Percentiles rank a stretch among this genome's conserved stretches.
These are phyloP conservation scores for Spinus olivaceus DNA, from an alignment of 2,797 vertebrate species.

Conservation along the genomic window DNA sequence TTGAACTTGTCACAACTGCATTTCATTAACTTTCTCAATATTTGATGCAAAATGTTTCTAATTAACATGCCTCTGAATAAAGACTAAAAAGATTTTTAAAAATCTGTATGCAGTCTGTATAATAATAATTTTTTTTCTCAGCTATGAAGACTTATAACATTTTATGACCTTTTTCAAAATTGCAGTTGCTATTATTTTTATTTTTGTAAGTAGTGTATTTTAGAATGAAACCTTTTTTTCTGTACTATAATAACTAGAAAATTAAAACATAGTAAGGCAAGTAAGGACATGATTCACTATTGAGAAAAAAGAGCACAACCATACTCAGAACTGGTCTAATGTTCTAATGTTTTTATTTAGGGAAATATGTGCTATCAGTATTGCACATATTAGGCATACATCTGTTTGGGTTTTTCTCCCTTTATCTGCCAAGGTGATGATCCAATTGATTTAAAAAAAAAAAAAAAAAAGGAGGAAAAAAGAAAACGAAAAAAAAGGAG, in stretches of 20 bases:
- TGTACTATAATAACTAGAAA: neutral
- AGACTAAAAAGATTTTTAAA: neutral
- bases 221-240: neutral
- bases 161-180: neutral
- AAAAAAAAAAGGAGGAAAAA: too few species aligned
- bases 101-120: neutral
- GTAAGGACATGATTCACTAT: neutral
- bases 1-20: neutral
- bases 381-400: neutral
- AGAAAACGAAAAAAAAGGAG: accelerated
- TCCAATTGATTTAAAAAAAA: neutral
- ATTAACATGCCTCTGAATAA: neutral
- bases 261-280: neutral
- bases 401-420: neutral
- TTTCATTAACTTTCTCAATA: conserved; percentile 28
- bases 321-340: neutral
- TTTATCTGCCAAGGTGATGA: neutral
- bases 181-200: neutral
- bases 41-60: conserved; percentile 28
- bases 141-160: neutral
- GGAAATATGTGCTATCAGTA: neutral
- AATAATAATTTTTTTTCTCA: neutral
- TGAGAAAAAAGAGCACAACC: neutral
- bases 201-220: neutral
- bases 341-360: neutral